Conservation (phyloP, 1,140 invertebrate genomes). For the Bombus confusus region DNA sequence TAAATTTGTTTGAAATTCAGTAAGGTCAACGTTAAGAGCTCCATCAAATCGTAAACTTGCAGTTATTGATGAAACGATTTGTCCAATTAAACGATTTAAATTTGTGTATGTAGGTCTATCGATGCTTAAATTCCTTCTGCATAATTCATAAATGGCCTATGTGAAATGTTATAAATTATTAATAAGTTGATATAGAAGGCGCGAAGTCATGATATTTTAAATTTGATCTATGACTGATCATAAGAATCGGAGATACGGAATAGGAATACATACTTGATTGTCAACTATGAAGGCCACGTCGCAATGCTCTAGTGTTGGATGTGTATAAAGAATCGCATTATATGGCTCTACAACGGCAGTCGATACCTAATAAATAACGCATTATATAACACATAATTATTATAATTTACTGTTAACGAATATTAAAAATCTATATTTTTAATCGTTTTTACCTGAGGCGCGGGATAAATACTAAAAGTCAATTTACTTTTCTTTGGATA, state of each 20-base stretch:
- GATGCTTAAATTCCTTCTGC: constrained; percentile 85
- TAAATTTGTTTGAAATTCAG: constrained; percentile 91
- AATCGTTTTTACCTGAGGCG: constrained; percentile 82
- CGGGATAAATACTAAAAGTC: constrained; percentile 86
- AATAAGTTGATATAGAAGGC: background rate
- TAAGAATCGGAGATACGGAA: background rate
- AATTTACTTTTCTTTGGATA: constrained; percentile 86
- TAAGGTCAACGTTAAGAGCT: constrained; percentile 91
- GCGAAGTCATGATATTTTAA: background rate
- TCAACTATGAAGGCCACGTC: constrained; percentile 89
- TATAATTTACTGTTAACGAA: constrained; percentile 3
- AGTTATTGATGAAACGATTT: constrained; percentile 89
- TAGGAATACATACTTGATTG: constrained; percentile 76
- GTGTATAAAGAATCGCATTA: constrained; percentile 88
- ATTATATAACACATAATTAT: background rate
- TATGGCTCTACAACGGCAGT: constrained; percentile 88
- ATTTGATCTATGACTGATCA: background rate
- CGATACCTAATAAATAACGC: constrained; percentile 78
- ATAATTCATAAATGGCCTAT: constrained; percentile 88
- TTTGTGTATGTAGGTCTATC: constrained; percentile 86
- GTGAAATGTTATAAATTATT: constrained; percentile 52
- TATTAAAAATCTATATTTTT: background rate
- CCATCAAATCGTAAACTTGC: constrained; percentile 93
- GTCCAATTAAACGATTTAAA: constrained; percentile 86
- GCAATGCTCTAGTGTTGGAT: constrained; percentile 87